A percentile compares a stretch with the other conserved stretches of the same genome.
phyloP scores from a whole-genome alignment of 2,888 invertebrate species.

The Aporophyla nigra region DNA sequence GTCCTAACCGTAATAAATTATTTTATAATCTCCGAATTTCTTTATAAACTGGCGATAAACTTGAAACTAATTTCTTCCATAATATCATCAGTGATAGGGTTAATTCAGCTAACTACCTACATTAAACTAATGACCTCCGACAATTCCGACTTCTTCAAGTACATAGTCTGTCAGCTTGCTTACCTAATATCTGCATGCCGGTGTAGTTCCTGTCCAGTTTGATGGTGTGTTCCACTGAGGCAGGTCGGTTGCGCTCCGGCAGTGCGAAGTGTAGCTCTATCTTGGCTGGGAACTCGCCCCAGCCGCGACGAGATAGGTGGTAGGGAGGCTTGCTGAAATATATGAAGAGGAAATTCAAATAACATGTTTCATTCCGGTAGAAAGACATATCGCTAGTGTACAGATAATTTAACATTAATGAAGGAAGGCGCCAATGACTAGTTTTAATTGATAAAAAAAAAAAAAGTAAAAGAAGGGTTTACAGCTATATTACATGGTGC shows the following conservation, averaged over 20 bases:
- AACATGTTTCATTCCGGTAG: neutral
- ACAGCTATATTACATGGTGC: too few relatives aligned
- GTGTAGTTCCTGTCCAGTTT: constrained; percentile 95
- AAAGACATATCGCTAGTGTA: neutral
- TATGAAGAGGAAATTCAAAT: neutral
- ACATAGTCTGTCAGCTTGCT: neutral
- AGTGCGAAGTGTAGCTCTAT: constrained; percentile 95
- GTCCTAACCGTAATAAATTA: neutral
- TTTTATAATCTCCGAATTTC: neutral
- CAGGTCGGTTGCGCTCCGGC: constrained; percentile 94
- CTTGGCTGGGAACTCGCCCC: constrained; percentile 97
- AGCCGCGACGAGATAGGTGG: constrained; percentile 96
- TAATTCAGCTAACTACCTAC: too few relatives aligned
- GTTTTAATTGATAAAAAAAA: neutral
- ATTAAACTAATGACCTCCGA: too few relatives aligned
- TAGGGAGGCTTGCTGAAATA: constrained; percentile 93
- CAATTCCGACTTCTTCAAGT: neutral
- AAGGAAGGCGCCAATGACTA: neutral
- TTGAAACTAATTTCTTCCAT: too few relatives aligned
- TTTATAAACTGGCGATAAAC: too few relatives aligned
- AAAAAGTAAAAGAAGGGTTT: too few relatives aligned
- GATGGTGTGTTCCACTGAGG: constrained; percentile 94
- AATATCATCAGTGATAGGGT: too few relatives aligned
- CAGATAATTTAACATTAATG: too few relatives aligned
- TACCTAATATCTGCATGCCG: constrained; percentile 96